These are phyloP conservation scores for Holothuria scabra DNA, from an alignment of 53 echinoderm and acorn worm species.

Conservation along the genomic window DNA sequence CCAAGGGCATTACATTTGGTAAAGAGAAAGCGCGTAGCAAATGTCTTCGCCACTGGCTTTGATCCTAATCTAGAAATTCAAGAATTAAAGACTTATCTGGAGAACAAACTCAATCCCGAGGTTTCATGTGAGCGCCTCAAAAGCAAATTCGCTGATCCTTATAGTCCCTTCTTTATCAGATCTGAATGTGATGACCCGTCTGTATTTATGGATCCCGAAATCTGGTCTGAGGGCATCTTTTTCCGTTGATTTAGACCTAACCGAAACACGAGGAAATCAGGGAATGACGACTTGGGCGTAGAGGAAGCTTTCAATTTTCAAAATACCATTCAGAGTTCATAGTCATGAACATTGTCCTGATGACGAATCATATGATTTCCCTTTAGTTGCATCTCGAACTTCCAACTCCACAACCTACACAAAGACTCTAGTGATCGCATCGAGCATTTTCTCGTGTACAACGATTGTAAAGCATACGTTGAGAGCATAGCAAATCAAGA, in stretches of 20 bases:
- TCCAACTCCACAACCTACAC: not conserved
- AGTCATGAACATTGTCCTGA: not conserved
- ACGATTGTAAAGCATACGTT: not conserved
- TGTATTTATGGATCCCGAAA: too few species aligned
- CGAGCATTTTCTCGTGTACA: not conserved
- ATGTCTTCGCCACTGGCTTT: constrained; percentile 7
- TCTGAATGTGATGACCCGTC: not conserved
- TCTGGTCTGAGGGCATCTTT: too few species aligned
- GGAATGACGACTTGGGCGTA: too few species aligned
- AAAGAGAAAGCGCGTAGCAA: constrained; percentile 21
- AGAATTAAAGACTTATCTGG: constrained; percentile 2
- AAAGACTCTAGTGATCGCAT: not conserved
- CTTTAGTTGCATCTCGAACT: too few species aligned
- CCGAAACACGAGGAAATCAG: not conserved
- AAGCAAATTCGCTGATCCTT: constrained; percentile 13
- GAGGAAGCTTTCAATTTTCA: too few species aligned
- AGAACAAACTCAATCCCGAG: too few species aligned
- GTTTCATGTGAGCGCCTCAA: constrained; percentile 3
- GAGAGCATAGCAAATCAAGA: not conserved
- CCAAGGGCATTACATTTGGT: not conserved
- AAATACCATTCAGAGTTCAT: too few species aligned
- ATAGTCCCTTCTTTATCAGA: constrained; percentile 1
- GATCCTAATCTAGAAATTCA: too few species aligned
- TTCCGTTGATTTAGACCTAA: constrained; percentile 25
- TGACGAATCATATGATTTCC: too few species aligned